Evolutionary conservation across 2,113 vertebrate genomes (phyloP).

Genomic region (Coreoperca whiteheadi): DNA sequence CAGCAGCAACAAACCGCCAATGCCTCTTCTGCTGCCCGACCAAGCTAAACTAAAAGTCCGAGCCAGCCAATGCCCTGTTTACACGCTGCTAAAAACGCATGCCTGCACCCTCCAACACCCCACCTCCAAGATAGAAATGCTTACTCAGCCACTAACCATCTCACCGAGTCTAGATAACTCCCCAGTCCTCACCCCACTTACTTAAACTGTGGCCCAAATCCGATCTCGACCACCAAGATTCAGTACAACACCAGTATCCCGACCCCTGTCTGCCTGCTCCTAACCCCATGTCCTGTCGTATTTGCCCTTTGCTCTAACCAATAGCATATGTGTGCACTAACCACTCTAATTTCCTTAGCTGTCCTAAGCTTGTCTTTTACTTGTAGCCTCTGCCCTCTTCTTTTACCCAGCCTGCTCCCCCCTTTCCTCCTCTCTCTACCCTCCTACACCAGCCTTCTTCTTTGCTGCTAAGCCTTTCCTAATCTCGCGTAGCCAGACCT

Average conservation of each 20-base stretch:
- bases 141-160: constrained; percentile 23
- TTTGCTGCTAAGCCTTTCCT: constrained; percentile 63
- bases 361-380: constrained; percentile 76
- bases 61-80: constrained; percentile 47
- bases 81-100: constrained; percentile 63
- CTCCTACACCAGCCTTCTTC: constrained; percentile 59
- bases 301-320: constrained; percentile 72
- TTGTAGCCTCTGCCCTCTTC: constrained; percentile 72
- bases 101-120: constrained; percentile 28
- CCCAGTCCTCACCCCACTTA: not conserved
- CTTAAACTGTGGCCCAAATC: constrained; percentile 34
- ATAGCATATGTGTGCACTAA: constrained; percentile 78
- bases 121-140: constrained; percentile 40
- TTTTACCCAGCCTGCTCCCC: constrained; percentile 57
- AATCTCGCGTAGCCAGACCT: constrained; percentile 60
- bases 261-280: constrained; percentile 68
- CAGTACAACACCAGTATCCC: constrained; percentile 43
- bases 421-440: constrained; percentile 30
- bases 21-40: constrained; percentile 52
- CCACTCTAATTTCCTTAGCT: constrained; percentile 74
- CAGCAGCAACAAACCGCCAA: constrained; percentile 67
- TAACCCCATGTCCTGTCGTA: constrained; percentile 70
- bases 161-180: constrained; percentile 30
- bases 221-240: constrained; percentile 30
- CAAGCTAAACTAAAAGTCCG: constrained; percentile 53